phyloP scores from a whole-genome alignment of 2,888 invertebrate genomes.

The Labia minor region DNA sequence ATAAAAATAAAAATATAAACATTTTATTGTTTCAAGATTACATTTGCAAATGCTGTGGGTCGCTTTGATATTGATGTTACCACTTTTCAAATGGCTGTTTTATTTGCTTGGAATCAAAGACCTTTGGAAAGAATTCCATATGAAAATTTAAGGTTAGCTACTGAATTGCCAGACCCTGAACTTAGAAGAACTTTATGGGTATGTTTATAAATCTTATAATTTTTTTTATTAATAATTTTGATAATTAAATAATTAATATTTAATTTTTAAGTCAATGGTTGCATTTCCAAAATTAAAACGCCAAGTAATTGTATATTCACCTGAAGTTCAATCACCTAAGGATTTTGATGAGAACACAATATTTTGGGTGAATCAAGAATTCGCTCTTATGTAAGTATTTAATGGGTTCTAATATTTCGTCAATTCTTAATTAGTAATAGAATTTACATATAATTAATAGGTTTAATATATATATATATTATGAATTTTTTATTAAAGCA shows the following conservation, averaged over 20 bases:
- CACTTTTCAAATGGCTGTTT: constrained; percentile 98
- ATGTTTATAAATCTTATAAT: constrained; percentile 26
- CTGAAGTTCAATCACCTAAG: constrained; percentile 74
- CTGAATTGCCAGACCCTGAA: constrained; percentile 93
- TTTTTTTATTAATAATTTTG: constrained; percentile 15
- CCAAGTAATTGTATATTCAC: constrained; percentile 75
- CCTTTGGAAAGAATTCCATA: constrained; percentile 88
- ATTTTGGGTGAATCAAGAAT: constrained; percentile 97
- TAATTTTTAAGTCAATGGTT: constrained; percentile 61
- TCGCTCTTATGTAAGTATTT: constrained; percentile 48
- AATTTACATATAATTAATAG: background rate
- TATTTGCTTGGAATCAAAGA: constrained; percentile 98
- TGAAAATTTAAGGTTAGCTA: constrained; percentile 90
- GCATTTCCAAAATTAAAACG: constrained; percentile 92
- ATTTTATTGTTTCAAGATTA: constrained; percentile 52
- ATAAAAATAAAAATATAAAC: constrained; percentile 8
- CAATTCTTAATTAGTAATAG: background rate
- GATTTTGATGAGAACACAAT: constrained; percentile 86
- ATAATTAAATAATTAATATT: constrained; percentile 18
- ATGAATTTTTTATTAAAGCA: constrained; percentile 41
- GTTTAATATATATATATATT: background rate
- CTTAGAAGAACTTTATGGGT: constrained; percentile 82
- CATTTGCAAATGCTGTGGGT: constrained; percentile 83
- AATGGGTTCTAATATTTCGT: background rate
- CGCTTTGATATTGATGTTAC: constrained; percentile 97